phyloP scores from a whole-genome alignment of 1,140 invertebrate genomes.

The Calephelis virginiensis region DNA sequence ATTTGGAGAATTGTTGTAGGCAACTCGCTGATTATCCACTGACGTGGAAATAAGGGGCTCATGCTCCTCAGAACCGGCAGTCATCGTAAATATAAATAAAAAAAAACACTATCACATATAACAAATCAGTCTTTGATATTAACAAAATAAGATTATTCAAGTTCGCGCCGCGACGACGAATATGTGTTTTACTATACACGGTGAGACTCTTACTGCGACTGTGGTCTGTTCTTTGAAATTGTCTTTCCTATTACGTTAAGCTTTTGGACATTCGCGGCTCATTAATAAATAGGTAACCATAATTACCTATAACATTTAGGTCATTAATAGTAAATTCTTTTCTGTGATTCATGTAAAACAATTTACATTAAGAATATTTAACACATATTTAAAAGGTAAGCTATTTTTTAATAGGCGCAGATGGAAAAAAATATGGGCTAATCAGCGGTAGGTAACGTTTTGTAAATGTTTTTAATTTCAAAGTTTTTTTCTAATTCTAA shows the following conservation, averaged over 20 bases:
- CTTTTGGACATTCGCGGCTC: conserved; percentile 1
- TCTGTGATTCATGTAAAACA: not conserved
- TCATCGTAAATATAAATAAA: conserved; percentile 51
- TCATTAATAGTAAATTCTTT: conserved; percentile 5
- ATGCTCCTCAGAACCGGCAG: conserved; percentile 64
- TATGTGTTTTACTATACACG: conserved; percentile 4
- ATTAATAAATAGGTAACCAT: not conserved
- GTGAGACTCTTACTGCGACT: conserved; percentile 10
- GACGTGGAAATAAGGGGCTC: conserved; percentile 65
- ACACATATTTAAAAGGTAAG: too few relatives aligned
- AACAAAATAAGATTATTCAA: conserved; percentile 26
- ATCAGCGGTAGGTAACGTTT: too few relatives aligned
- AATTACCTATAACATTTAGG: not conserved
- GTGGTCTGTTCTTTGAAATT: not conserved
- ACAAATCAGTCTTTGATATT: conserved; percentile 20
- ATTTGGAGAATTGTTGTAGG: conserved; percentile 61
- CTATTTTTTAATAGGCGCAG: too few relatives aligned
- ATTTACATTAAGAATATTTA: too few relatives aligned
- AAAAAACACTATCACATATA: conserved; percentile 28
- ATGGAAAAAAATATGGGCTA: too few relatives aligned
- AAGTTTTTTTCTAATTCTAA: too few relatives aligned
- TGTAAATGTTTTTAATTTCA: too few relatives aligned
- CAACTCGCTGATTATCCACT: conserved; percentile 64
- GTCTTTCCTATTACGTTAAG: not conserved
- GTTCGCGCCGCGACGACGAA: conserved; percentile 4